phyloP scores from a whole-genome alignment of 2,113 vertebrate species.

The Mustelus asterias region DNA sequence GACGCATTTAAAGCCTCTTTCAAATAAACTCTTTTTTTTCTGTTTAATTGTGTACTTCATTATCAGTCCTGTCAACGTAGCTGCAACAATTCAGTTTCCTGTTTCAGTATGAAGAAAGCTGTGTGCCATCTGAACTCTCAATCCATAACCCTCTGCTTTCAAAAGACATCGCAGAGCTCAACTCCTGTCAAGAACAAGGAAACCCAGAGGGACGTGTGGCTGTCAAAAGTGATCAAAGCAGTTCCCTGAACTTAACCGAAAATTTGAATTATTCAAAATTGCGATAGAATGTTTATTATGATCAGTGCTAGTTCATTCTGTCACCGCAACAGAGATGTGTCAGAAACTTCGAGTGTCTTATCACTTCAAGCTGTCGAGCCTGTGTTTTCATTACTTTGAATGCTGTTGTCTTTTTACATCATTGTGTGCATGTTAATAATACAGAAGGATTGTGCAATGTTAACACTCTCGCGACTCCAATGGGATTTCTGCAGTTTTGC shows the following conservation, averaged over 20 bases:
- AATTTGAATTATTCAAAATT: conserved; percentile 2
- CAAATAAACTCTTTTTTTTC: conserved; percentile 34
- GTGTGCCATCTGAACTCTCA: neutral
- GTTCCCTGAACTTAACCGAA: neutral
- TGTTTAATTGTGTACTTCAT: conserved; percentile 34
- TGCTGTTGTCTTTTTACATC: conserved; percentile 2
- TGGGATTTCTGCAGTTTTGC: conserved; percentile 24
- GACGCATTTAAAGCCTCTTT: conserved; percentile 35
- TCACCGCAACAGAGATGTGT: neutral
- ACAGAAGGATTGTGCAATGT: conserved; percentile 4
- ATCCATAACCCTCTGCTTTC: neutral
- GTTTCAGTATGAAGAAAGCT: neutral
- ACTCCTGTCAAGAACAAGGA: neutral
- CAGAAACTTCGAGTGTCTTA: conserved; percentile 2
- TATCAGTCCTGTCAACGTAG: conserved; percentile 7
- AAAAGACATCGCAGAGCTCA: neutral
- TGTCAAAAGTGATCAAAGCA: neutral
- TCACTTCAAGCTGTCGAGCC: neutral
- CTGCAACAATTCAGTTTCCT: conserved; percentile 20
- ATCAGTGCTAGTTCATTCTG: neutral
- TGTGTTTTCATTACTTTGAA: neutral
- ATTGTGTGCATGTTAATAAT: conserved; percentile 5
- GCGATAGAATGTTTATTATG: neutral
- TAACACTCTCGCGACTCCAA: neutral
- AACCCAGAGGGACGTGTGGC: neutral